Evolutionary conservation across 2,797 vertebrate species (phyloP).

Genomic region (Poecilia wingei): DNA sequence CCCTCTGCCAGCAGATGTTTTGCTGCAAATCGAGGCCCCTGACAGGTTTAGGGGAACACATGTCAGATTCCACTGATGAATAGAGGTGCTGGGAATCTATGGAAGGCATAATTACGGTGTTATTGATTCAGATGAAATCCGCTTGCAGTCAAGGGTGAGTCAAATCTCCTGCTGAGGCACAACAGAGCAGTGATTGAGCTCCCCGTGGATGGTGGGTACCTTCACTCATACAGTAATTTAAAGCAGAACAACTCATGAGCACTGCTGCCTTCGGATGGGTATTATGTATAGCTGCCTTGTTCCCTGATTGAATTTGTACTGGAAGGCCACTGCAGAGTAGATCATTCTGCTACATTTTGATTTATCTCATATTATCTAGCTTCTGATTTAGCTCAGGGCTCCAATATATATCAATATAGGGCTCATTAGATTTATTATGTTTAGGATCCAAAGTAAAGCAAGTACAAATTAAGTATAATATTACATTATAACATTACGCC

Average conservation of each 20-base stretch:
- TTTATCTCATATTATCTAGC: constrained; percentile 30
- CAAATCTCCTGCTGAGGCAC: constrained; percentile 46
- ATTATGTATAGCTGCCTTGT: constrained; percentile 52
- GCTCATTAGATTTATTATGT: constrained; percentile 20
- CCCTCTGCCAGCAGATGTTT: constrained; percentile 64
- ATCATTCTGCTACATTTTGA: constrained; percentile 41
- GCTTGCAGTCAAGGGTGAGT: constrained; percentile 44
- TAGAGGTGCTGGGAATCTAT: constrained; percentile 59
- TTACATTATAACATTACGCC: neutral
- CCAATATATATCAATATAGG: neutral
- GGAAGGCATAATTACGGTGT: constrained; percentile 61
- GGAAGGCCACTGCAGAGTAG: constrained; percentile 45
- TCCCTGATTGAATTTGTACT: constrained; percentile 61
- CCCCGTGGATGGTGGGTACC: constrained; percentile 40
- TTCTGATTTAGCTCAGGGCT: constrained; percentile 18
- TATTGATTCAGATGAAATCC: constrained; percentile 74
- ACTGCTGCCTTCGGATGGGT: constrained; percentile 25
- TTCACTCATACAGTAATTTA: constrained; percentile 49
- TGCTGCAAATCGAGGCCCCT: constrained; percentile 58
- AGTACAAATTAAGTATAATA: constrained; percentile 4
- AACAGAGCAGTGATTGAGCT: constrained; percentile 36
- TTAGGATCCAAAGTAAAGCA: constrained; percentile 3
- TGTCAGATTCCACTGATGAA: constrained; percentile 70
- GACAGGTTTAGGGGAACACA: constrained; percentile 69
- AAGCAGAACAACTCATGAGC: constrained; percentile 54